Evolutionary conservation across 2,797 vertebrate species (phyloP).

Genomic region (Lophotriccus pileatus): DNA sequence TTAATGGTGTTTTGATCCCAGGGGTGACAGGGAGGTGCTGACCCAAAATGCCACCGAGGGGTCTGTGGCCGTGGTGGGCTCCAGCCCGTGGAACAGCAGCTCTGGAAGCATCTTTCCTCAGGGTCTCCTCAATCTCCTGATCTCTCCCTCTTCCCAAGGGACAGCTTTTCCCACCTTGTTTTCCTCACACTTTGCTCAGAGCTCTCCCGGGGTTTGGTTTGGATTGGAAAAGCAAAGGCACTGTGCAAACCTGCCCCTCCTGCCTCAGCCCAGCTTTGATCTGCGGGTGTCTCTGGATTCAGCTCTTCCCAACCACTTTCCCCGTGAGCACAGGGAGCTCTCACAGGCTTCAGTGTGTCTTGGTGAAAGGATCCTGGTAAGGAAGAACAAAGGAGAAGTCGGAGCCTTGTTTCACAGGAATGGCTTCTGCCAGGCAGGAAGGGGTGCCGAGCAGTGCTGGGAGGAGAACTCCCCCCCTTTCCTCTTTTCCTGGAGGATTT

Average conservation of each 20-base stretch:
- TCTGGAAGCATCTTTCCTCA: neutral
- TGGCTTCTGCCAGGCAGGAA: neutral
- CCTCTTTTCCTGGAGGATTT: neutral
- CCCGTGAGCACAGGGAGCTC: neutral
- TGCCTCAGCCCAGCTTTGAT: neutral
- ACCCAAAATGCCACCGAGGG: accelerated
- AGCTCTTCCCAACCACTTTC: neutral
- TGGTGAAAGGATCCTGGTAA: neutral
- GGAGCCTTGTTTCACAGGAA: neutral
- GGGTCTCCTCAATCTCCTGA: neutral
- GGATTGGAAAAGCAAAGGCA: neutral
- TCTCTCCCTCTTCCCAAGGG: neutral
- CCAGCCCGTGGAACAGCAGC: neutral
- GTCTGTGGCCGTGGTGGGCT: neutral
- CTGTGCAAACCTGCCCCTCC: neutral
- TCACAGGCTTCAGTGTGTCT: neutral
- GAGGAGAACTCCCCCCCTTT: neutral
- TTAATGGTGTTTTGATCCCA: neutral
- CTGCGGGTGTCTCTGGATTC: neutral
- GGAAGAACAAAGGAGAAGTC: slow-evolving; percentile 12
- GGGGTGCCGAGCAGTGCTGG: slow-evolving; percentile 18
- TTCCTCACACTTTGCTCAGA: neutral
- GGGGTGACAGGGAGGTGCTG: neutral
- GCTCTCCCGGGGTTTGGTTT: neutral
- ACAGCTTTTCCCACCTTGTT: neutral